A percentile compares a stretch with the other conserved stretches of the same genome.
Evolutionary conservation across 2,888 invertebrate genomes (phyloP).

Genomic region (Ochlodes sylvanus): DNA sequence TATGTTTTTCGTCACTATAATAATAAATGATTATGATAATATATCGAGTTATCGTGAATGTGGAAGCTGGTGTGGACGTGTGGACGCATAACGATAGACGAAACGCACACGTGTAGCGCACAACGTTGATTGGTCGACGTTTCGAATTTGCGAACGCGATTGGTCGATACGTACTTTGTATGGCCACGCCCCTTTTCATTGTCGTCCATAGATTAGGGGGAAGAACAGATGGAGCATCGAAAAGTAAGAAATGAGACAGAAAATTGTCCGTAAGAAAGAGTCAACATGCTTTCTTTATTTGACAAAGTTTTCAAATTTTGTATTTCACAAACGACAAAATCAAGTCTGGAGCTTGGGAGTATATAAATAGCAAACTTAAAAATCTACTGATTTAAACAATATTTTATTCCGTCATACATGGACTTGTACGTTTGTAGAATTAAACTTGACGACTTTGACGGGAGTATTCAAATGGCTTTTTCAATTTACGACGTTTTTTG

Average conservation of each 20-base stretch:
- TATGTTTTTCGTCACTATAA: constrained; percentile 49
- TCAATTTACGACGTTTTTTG: too few species aligned
- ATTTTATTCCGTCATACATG: too few species aligned
- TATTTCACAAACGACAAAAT: too few species aligned
- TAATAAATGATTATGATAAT: constrained; percentile 31
- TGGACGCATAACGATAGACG: not conserved
- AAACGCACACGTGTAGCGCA: constrained; percentile 51
- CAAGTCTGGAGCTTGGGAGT: too few species aligned
- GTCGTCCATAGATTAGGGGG: not conserved
- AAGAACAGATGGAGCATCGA: not conserved
- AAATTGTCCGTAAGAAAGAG: not conserved
- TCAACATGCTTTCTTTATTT: too few species aligned
- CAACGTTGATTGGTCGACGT: constrained; percentile 30
- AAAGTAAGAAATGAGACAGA: not conserved
- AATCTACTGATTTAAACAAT: too few species aligned
- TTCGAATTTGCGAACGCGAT: not conserved
- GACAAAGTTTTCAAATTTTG: too few species aligned
- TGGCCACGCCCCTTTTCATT: constrained; percentile 1
- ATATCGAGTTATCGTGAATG: not conserved
- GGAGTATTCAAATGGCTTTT: too few species aligned
- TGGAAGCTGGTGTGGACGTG: constrained; percentile 16
- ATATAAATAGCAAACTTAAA: too few species aligned
- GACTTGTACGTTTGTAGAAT: too few species aligned
- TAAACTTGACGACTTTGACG: too few species aligned
- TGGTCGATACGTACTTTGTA: not conserved